These are phyloP conservation scores for Raja brachyura DNA, from an alignment of 2,113 vertebrate genomes.

Conservation along the genomic window DNA sequence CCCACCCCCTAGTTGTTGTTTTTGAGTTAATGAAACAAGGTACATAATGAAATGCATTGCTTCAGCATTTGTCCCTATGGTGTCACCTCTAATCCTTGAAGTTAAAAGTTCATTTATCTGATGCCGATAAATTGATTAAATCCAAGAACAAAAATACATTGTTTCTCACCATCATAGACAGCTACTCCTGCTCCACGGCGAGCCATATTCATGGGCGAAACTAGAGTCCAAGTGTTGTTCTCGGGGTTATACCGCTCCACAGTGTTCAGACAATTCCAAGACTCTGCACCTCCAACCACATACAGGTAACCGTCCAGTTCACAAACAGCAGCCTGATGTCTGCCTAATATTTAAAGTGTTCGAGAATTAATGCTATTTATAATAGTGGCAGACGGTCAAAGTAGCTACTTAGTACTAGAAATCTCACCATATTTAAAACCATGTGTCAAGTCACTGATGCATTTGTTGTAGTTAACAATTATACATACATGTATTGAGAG, in stretches of 20 bases:
- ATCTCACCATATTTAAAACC: too few relatives aligned
- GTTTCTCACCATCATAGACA: constrained; percentile 67
- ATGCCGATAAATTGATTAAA: neutral
- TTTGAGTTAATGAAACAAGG: too few relatives aligned
- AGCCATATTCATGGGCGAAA: constrained; percentile 89
- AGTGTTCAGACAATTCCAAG: constrained; percentile 92
- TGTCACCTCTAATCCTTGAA: neutral
- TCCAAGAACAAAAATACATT: neutral
- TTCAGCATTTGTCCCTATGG: neutral
- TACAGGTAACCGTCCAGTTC: constrained; percentile 84
- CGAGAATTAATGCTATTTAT: neutral
- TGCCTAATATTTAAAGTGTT: constrained; percentile 58
- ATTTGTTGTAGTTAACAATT: neutral
- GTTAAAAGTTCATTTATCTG: too few relatives aligned
- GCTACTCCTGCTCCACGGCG: constrained; percentile 83
- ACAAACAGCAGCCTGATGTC: constrained; percentile 91
- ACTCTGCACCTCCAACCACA: constrained; percentile 88
- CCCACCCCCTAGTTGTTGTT: neutral
- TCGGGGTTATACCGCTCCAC: constrained; percentile 91
- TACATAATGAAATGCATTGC: neutral
- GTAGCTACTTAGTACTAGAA: neutral
- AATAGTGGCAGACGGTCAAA: neutral
- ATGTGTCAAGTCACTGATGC: too few relatives aligned
- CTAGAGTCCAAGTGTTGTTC: constrained; percentile 90
- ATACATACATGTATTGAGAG: constrained; percentile 84